Evolutionary conservation across 2,888 invertebrate genomes (phyloP), one percentile per base, ranked within the genome.

Genomic region (Tetragonula carbonaria): DNA sequence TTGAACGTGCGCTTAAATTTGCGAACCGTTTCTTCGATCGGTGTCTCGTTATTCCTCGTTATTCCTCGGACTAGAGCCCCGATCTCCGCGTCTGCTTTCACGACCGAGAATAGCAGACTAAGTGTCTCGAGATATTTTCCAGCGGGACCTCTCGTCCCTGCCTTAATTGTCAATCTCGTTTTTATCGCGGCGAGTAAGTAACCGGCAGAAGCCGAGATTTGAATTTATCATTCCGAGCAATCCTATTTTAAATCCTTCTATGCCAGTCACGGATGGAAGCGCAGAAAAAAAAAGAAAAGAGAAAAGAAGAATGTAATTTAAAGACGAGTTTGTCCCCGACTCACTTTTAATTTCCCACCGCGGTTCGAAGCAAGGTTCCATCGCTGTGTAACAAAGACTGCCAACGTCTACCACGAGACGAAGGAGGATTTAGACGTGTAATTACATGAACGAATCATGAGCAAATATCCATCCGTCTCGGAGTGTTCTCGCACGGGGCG

Each of bases 1-100:
- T 86, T 81, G 81, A 86, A 75, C 79, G 77, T 78, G 75, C 77
- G 81, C 86, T 80, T 76, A 80, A 86, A 87, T 87, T 86, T 87
- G 87, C 72, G 75, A 38, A 80, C 78, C 70, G 66, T 59, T 65
- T 63, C 75, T 51, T 71, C 79, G 67, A 82, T 79, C 87, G 77
- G 86, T 86, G 80, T 74, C 80, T 71, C 74, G 84, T 78, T 72
- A 66, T 57, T 74, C 71, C 80, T 71, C 74, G 84, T 78, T 72
- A 66, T 57, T 74, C 71, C 55, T 50, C 53, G 21, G 28, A 63
- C 51, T 51, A 72, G 62, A n/a, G n/a, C 5, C 8, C n/a, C 16
- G 53, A 55, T 65, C 57, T 18, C 33, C 33, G n/a, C 62, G 28
- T 33, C 45, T 38, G 13, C 4, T 23, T 21, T 63, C 50, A 59